Conservation (phyloP, 2,113 vertebrate species). For the Stegostoma tigrinum region DNA sequence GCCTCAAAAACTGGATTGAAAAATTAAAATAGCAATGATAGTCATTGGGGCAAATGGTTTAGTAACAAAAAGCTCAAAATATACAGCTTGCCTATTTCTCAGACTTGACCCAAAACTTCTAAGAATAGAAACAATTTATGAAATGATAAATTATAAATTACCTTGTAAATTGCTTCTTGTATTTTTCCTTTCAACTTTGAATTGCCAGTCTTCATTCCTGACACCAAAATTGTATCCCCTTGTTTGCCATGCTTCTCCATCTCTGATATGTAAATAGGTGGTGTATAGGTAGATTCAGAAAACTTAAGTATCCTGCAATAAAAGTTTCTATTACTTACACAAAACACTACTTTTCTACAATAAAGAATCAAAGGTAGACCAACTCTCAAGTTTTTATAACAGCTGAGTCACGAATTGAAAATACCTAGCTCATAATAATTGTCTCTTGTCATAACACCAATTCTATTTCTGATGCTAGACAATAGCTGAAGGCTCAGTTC, state of each 20-base stretch:
- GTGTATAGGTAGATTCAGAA: slow-evolving; percentile 83
- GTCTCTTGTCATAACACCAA: neutral
- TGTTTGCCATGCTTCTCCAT: slow-evolving; percentile 92
- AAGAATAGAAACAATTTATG: neutral
- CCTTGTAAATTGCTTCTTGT: slow-evolving; percentile 63
- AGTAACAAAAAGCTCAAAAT: neutral
- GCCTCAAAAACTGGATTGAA: neutral
- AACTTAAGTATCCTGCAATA: slow-evolving; percentile 77
- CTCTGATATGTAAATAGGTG: slow-evolving; percentile 81
- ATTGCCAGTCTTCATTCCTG: slow-evolving; percentile 68
- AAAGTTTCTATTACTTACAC: neutral
- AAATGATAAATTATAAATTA: slow-evolving; percentile 40
- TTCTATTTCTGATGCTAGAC: neutral
- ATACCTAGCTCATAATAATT: neutral
- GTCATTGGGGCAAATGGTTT: neutral
- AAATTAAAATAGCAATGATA: no score
- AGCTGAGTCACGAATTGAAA: neutral
- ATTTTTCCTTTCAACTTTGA: slow-evolving; percentile 64
- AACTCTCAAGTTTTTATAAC: neutral
- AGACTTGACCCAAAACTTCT: neutral
- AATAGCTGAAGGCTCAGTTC: neutral
- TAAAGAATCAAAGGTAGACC: neutral
- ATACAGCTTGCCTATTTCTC: neutral
- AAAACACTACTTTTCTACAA: neutral
- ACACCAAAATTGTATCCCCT: slow-evolving; percentile 71